Conservation (phyloP, 1,140 invertebrate genomes). For the Zaprionus capensis region DNA sequence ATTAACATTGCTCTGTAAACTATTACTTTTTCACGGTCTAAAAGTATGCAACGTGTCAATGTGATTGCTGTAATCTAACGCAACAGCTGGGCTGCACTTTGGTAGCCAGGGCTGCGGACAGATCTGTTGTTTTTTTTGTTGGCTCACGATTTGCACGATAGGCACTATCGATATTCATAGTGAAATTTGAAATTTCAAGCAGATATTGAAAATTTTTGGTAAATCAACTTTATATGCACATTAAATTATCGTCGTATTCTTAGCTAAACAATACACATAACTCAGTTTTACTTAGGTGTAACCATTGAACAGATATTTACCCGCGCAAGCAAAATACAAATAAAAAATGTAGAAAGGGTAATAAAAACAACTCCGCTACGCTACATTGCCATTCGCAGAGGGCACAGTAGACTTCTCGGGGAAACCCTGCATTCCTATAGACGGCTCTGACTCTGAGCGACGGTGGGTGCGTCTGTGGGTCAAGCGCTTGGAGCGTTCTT, state of each 20-base stretch:
- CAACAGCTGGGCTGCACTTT: too few relatives aligned
- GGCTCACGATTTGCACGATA: too few relatives aligned
- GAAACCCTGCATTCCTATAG: conserved; percentile 63
- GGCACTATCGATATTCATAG: too few relatives aligned
- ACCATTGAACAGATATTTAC: conserved; percentile 6
- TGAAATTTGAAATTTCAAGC: too few relatives aligned
- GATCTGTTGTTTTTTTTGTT: too few relatives aligned
- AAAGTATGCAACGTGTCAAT: too few relatives aligned
- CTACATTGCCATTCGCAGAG: conserved; percentile 29
- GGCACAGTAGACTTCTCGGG: conserved; percentile 31
- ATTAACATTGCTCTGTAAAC: too few relatives aligned
- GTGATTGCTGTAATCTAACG: too few relatives aligned
- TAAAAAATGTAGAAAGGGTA: background rate
- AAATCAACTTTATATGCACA: conserved; percentile 14
- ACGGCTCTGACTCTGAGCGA: conserved; percentile 84
- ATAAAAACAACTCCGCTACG: conserved; percentile 25
- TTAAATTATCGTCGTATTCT: conserved; percentile 22
- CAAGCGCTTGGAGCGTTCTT: conserved; percentile 44
- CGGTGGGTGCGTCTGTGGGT: conserved; percentile 78
- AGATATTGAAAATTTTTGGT: background rate
- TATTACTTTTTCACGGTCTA: too few relatives aligned
- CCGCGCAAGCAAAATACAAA: conserved; percentile 9
- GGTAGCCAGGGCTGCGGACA: too few relatives aligned
- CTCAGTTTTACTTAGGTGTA: conserved; percentile 19
- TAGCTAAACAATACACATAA: conserved; percentile 37